Percentiles rank a stretch among this genome's conserved stretches.
phyloP scores from a whole-genome alignment of 2,113 vertebrate species.

The Ia io region DNA sequence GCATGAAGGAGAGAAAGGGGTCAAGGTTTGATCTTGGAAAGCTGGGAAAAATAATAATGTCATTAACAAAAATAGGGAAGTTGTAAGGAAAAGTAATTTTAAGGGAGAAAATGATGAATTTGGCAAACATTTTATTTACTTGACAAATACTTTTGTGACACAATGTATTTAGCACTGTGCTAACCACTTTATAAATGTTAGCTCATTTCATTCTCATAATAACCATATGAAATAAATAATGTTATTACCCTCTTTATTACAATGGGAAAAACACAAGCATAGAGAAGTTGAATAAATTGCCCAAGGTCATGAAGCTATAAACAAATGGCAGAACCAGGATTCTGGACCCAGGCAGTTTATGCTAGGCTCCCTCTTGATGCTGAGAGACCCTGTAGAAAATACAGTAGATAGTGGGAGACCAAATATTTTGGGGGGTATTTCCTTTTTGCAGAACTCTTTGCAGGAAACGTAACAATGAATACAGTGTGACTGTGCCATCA shows the following conservation, averaged over 20 bases:
- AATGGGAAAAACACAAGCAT: background rate
- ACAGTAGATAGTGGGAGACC: background rate
- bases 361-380: background rate
- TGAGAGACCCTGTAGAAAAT: background rate
- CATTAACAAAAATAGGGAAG: conserved; percentile 25
- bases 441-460: background rate
- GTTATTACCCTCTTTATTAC: conserved; percentile 39
- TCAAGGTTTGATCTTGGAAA: conserved; percentile 27
- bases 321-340: background rate
- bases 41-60: background rate
- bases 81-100: conserved; percentile 48
- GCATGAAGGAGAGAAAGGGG: background rate
- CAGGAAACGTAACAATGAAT: conserved; percentile 18
- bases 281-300: conserved; percentile 26
- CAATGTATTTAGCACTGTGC: conserved; percentile 4
- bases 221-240: conserved; percentile 15
- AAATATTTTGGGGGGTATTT: background rate
- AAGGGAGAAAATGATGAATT: conserved; percentile 27
- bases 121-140: conserved; percentile 53
- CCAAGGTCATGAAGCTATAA: background rate
- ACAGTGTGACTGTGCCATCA: background rate
- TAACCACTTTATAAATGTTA: conserved; percentile 52
- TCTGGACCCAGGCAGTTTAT: background rate
- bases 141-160: conserved; percentile 42
- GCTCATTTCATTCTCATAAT: conserved; percentile 41